These are phyloP conservation scores for Typhlichthys subterraneus DNA, from an alignment of 2,797 vertebrate species.

Conservation along the genomic window DNA sequence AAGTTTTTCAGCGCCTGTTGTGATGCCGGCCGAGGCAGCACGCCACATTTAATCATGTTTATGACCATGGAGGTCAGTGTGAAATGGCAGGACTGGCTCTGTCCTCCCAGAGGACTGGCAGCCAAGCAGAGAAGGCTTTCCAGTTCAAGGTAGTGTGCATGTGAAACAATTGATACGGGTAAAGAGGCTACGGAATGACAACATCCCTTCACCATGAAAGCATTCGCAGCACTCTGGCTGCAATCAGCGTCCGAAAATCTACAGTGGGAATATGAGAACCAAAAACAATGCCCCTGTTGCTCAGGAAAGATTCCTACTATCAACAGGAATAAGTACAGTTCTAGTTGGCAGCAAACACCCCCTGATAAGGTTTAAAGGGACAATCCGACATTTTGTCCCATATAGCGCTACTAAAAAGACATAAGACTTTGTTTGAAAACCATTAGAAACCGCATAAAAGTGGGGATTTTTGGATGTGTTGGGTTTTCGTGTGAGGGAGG, in stretches of 20 bases:
- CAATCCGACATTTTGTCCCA: no score
- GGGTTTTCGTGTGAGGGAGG: no score
- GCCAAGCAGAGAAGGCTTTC: constrained; percentile 38
- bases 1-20: no score
- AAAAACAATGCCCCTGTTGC: no score
- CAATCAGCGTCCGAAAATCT: constrained; percentile 47
- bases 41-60: no score
- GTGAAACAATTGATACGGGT: constrained; percentile 67
- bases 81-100: constrained; percentile 22
- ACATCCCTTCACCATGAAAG: constrained; percentile 57
- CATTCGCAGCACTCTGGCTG: constrained; percentile 36
- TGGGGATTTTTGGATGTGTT: no score
- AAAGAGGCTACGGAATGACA: constrained; percentile 65
- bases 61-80: not conserved
- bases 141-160: constrained; percentile 26
- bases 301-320: not conserved
- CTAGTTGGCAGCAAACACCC: constrained; percentile 6
- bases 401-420: no score
- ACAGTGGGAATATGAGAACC: not conserved
- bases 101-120: constrained; percentile 47
- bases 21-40: no score
- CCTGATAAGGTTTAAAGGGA: no score
- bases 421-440: no score
- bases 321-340: not conserved
- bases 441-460: no score